A percentile compares a stretch with the other conserved stretches of the same genome.
Conservation (phyloP, 1,140 invertebrate species). For the Brachionus calyciflorus region DNA sequence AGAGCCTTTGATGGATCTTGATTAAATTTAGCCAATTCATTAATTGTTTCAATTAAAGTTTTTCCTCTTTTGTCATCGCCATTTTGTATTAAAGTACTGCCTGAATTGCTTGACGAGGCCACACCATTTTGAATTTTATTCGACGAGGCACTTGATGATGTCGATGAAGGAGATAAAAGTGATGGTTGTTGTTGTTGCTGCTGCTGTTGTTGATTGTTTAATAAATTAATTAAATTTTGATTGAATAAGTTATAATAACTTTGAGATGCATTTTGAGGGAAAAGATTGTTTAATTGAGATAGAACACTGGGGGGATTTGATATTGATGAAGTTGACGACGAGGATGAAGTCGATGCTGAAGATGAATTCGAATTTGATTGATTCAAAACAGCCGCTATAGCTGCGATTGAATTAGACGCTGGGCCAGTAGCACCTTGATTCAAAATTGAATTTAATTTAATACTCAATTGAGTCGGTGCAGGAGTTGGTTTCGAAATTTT, state of each 20-base stretch:
- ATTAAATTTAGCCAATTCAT: constrained; percentile 46
- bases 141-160: background rate
- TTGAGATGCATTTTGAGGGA: constrained; percentile 25
- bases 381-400: constrained; percentile 10
- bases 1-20: constrained; percentile 25
- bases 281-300: constrained; percentile 30
- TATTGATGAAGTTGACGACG: background rate
- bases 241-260: constrained; percentile 24
- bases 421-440: background rate
- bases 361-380: constrained; percentile 6
- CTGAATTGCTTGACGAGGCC: constrained; percentile 4
- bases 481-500: background rate
- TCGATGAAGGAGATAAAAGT: constrained; percentile 20
- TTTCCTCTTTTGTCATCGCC: background rate
- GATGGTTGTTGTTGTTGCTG: background rate
- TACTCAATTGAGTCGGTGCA: constrained; percentile 13
- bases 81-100: constrained; percentile 24
- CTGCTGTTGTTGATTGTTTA: constrained; percentile 31
- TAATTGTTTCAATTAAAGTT: constrained; percentile 18
- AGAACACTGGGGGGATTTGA: constrained; percentile 3
- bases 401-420: constrained; percentile 10
- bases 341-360: background rate
- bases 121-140: constrained; percentile 23
- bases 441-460: constrained; percentile 7
- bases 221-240: constrained; percentile 33